Evolutionary conservation across 2,888 invertebrate species (phyloP).

Genomic region (Scotopteryx bipunctaria): DNA sequence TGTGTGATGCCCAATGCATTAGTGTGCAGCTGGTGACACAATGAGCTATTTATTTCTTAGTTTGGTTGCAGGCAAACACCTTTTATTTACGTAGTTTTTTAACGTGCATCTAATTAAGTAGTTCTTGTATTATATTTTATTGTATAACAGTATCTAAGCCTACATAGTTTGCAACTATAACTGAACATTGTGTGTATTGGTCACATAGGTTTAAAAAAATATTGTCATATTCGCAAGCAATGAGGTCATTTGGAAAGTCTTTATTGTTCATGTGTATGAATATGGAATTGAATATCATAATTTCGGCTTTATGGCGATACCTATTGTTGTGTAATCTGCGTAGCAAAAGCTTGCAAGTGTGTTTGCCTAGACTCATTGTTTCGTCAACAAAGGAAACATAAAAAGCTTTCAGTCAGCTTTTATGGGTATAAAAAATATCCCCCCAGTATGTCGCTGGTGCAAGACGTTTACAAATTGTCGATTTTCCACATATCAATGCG

Average conservation of each 20-base stretch:
- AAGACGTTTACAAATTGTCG: conserved; percentile 52
- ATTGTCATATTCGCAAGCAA: not conserved
- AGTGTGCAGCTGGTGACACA: conserved; percentile 45
- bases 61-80: not conserved
- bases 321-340: too few relatives aligned
- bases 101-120: not conserved
- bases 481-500: conserved; percentile 73
- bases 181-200: too few relatives aligned
- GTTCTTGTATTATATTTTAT: not conserved
- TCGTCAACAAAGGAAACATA: not conserved
- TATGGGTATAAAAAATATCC: conserved; percentile 14
- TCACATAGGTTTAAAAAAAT: too few relatives aligned
- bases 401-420: not conserved
- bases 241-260: conserved; percentile 7
- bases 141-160: too few relatives aligned
- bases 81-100: not conserved
- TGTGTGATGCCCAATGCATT: conserved; percentile 60
- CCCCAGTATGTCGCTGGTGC: conserved; percentile 46
- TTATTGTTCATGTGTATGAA: not conserved
- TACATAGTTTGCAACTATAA: too few relatives aligned
- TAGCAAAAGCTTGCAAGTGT: too few relatives aligned
- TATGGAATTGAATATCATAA: too few relatives aligned
- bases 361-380: conserved; percentile 14
- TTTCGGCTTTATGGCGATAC: too few relatives aligned
- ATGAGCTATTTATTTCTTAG: conserved; percentile 28